Base-by-base conservation (phyloP, 2,888 invertebrate genomes). In the Ischnura elegans region DNA sequence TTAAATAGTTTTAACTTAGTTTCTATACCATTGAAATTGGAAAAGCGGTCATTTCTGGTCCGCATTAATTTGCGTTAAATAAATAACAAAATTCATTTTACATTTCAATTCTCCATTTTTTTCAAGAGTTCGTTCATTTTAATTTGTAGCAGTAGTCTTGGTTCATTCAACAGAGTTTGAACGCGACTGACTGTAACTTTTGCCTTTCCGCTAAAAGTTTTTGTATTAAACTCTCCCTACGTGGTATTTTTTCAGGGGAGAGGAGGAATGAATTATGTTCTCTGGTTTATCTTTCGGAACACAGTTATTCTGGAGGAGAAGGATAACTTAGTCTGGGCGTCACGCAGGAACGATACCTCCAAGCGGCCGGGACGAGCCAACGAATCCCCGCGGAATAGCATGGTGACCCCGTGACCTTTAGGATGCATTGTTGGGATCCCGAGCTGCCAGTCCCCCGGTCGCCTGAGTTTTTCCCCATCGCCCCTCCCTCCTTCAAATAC, bases 321-420 rank as follows among this genome's bases (percentile, higher is more conserved):
- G 61, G 61, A 61, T 8, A 25, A 51, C n/a, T n/a, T 6, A n/a
- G 8, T 25, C 61, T 25, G n/a, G n/a, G n/a, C 10, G n/a, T 0
- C 76, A 76, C 2, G 36, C 13, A 76, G 76, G 13, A 76, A 10
- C 25, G 36, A 36, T 36, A 36, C 61, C 61, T 55, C 6, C 55
- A 55, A 3, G 21, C 66, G 36, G 36, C 6, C n/a, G 61, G 61
- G n/a, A 10, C n/a, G 61, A 4, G n/a, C 5, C 21, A 61, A 8
- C 36, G 36, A 29, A 29, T 76, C n/a, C 36, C 36, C 36, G 36
- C 16, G 76, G 76, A 76, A 36, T 76, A 36, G 29, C 76, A 76
- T 76, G 29, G 36, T 76, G 76, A 76, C 76, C 76, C 76, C 76
- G 2, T 76, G 76, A 76, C 76, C 76, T 76, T 76, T 76, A 10